phyloP scores from a whole-genome alignment of 2,888 invertebrate species.

The Andrena chrysosceles region DNA sequence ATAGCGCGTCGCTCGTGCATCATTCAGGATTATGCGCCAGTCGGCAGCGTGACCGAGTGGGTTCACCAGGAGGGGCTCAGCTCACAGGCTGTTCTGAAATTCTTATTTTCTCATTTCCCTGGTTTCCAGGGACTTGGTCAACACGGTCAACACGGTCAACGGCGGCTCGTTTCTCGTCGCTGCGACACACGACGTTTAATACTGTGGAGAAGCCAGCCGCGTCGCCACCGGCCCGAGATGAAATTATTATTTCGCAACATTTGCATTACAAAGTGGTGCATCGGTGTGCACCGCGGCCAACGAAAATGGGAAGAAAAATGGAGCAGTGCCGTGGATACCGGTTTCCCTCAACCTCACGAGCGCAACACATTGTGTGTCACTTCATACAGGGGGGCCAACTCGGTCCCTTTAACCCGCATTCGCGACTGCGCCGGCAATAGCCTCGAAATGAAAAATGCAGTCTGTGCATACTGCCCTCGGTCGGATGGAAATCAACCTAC shows the following conservation, averaged over 20 bases:
- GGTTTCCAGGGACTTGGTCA: slow-evolving; percentile 51
- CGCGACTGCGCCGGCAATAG: slow-evolving; percentile 63
- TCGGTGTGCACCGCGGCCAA: slow-evolving; percentile 34
- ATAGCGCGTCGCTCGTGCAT: slow-evolving; percentile 46
- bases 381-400: slow-evolving; percentile 65
- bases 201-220: slow-evolving; percentile 7
- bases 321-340: slow-evolving; percentile 57
- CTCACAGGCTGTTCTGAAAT: slow-evolving; percentile 55
- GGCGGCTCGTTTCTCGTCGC: slow-evolving; percentile 17
- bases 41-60: slow-evolving; percentile 55
- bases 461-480: slow-evolving; percentile 46
- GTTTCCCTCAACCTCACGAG: slow-evolving; percentile 56
- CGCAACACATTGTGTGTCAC: slow-evolving; percentile 56
- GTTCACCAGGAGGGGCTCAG: slow-evolving; percentile 20
- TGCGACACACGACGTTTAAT: slow-evolving; percentile 48
- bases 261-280: slow-evolving; percentile 72
- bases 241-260: slow-evolving; percentile 73
- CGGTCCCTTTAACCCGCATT: slow-evolving; percentile 69
- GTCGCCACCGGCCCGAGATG: slow-evolving; percentile 17
- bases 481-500: slow-evolving; percentile 62
- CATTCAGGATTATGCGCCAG: slow-evolving; percentile 57
- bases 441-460: slow-evolving; percentile 71
- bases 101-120: slow-evolving; percentile 58
- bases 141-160: slow-evolving; percentile 47
- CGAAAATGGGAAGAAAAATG: slow-evolving; percentile 65